These are phyloP conservation scores for Urosaurus nigricauda DNA, from an alignment of 2,797 vertebrate genomes.

Conservation along the genomic window DNA sequence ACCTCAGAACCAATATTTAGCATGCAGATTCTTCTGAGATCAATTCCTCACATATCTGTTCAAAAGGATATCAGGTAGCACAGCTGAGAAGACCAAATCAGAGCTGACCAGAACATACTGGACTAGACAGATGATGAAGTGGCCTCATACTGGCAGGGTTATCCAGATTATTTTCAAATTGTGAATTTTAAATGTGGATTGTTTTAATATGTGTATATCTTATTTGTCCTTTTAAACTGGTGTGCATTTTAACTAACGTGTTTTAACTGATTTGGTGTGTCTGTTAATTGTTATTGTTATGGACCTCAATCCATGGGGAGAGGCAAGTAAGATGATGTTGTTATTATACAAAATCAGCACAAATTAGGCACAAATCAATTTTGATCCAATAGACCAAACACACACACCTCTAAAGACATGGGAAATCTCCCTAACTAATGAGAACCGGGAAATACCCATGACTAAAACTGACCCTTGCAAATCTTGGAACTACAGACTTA, in stretches of 20 bases:
- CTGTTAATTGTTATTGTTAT: too few relatives aligned
- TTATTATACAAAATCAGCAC: too few relatives aligned
- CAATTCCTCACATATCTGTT: neutral
- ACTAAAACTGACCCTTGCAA: neutral
- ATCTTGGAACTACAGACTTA: conserved; percentile 66
- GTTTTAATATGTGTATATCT: too few relatives aligned
- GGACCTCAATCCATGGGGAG: too few relatives aligned
- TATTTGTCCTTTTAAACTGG: too few relatives aligned
- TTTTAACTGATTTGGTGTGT: too few relatives aligned
- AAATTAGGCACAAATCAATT: neutral
- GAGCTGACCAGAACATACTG: neutral
- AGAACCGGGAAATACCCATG: neutral
- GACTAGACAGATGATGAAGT: neutral
- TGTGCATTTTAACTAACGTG: too few relatives aligned
- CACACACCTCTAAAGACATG: neutral
- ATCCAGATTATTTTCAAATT: too few relatives aligned
- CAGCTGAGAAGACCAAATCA: neutral
- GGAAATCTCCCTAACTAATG: neutral
- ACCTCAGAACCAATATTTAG: neutral
- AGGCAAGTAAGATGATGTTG: too few relatives aligned
- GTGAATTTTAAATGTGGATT: too few relatives aligned
- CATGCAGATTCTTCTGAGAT: neutral
- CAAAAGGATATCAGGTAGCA: neutral
- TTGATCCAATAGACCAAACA: neutral
- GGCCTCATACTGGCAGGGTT: neutral